Conservation (phyloP, 2,113 vertebrate species). For the Gavia stellata region DNA sequence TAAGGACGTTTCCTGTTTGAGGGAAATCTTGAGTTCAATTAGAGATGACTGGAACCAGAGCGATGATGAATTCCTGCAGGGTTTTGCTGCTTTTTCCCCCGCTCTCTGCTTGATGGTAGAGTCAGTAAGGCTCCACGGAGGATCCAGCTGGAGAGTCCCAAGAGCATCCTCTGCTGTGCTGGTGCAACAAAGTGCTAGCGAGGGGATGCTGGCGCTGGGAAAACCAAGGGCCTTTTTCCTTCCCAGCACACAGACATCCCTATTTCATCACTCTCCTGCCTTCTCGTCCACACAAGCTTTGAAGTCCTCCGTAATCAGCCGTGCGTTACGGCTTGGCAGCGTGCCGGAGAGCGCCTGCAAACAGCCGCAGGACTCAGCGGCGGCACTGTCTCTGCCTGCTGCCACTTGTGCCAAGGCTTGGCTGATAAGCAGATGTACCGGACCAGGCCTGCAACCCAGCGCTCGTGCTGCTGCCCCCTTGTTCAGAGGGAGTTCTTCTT, state of each 20-base stretch:
- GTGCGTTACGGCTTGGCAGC: not conserved
- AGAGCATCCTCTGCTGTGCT: not conserved
- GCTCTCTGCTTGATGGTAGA: not conserved
- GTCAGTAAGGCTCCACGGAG: not conserved
- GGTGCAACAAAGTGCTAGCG: not conserved
- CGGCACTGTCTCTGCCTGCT: not conserved
- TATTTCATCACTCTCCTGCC: not conserved
- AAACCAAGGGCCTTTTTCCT: not conserved
- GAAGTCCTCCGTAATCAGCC: not conserved
- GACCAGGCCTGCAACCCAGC: not conserved
- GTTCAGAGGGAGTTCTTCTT: not conserved
- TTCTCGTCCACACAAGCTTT: not conserved
- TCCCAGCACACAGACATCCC: not conserved
- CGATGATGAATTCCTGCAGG: not conserved
- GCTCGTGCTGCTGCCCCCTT: not conserved
- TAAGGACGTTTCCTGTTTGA: not conserved
- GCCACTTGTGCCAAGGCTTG: not conserved
- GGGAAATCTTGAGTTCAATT: not conserved
- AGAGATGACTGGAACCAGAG: not conserved
- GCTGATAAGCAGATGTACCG: not conserved
- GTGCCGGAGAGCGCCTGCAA: not conserved
- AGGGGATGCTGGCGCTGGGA: not conserved
- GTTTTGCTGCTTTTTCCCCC: not conserved
- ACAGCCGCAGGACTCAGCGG: not conserved
- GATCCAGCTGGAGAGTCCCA: not conserved